Evolutionary conservation across 2,888 invertebrate species (phyloP).

Genomic region (Catocala sponsa): DNA sequence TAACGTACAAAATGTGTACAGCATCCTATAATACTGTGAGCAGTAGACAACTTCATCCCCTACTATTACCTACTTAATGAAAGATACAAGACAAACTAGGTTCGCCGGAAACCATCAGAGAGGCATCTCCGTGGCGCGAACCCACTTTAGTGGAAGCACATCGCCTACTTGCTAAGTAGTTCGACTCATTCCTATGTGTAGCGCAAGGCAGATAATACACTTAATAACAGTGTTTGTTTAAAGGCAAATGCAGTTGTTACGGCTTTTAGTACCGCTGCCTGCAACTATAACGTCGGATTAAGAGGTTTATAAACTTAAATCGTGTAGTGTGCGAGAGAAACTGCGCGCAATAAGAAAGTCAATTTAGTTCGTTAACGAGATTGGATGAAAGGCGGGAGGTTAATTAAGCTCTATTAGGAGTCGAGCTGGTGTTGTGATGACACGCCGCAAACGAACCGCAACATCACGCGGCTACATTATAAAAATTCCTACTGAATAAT

Average conservation of each 20-base stretch:
- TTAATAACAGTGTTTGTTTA: constrained; percentile 72
- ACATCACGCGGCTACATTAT: constrained; percentile 44
- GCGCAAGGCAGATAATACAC: constrained; percentile 71
- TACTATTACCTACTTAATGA: constrained; percentile 73
- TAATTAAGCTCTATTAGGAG: constrained; percentile 79
- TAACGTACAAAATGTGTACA: constrained; percentile 11
- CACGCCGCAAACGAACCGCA: constrained; percentile 68
- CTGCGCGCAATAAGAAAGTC: constrained; percentile 74
- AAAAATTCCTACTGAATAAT: constrained; percentile 7
- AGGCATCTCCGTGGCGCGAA: constrained; percentile 69
- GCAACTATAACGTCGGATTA: constrained; percentile 68
- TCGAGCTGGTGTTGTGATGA: constrained; percentile 64
- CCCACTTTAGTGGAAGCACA: constrained; percentile 71
- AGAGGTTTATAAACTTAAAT: constrained; percentile 73
- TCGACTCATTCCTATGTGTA: constrained; percentile 72
- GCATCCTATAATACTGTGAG: constrained; percentile 37
- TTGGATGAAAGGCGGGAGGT: constrained; percentile 75
- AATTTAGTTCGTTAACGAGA: constrained; percentile 81
- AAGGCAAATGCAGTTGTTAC: constrained; percentile 76
- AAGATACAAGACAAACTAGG: constrained; percentile 75
- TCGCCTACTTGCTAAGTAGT: constrained; percentile 72
- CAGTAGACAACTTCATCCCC: constrained; percentile 63
- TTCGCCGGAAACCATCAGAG: constrained; percentile 71
- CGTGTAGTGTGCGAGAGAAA: constrained; percentile 64
- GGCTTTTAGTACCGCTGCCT: constrained; percentile 67